These are phyloP conservation scores for Busseola fusca DNA, from an alignment of 2,888 invertebrate genomes.

Conservation along the genomic window DNA sequence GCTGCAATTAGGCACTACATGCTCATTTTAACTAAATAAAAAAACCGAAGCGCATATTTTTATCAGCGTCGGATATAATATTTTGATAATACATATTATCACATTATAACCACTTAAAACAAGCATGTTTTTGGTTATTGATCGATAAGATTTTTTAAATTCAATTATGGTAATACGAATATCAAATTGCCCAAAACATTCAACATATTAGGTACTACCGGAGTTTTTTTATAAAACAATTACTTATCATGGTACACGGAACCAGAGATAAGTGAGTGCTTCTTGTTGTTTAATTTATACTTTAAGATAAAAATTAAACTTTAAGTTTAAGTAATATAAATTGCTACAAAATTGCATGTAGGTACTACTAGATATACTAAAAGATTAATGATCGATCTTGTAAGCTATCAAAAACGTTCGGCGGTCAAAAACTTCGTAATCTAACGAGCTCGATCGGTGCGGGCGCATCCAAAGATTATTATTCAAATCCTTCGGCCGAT, in stretches of 20 bases:
- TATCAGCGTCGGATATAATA: neutral
- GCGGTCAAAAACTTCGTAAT: slow-evolving; percentile 65
- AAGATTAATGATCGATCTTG: slow-evolving; percentile 57
- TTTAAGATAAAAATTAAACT: neutral
- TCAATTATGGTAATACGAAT: slow-evolving; percentile 39
- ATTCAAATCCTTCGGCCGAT: slow-evolving; percentile 83
- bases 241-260: slow-evolving; percentile 45
- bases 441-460: slow-evolving; percentile 70
- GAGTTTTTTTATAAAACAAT: slow-evolving; percentile 45
- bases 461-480: slow-evolving; percentile 79
- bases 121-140: slow-evolving; percentile 39
- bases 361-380: slow-evolving; percentile 25
- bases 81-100: neutral
- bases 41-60: neutral
- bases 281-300: slow-evolving; percentile 20
- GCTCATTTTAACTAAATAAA: neutral
- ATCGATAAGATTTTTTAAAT: slow-evolving; percentile 42
- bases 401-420: slow-evolving; percentile 48
- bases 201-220: slow-evolving; percentile 36
- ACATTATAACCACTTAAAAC: slow-evolving; percentile 37
- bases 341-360: slow-evolving; percentile 18
- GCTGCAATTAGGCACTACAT: neutral
- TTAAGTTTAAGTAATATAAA: slow-evolving; percentile 6
- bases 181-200: slow-evolving; percentile 38
- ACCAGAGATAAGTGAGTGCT: slow-evolving; percentile 4